Conservation (phyloP, 2,113 vertebrate species). For the Hemiscyllium ocellatum region DNA sequence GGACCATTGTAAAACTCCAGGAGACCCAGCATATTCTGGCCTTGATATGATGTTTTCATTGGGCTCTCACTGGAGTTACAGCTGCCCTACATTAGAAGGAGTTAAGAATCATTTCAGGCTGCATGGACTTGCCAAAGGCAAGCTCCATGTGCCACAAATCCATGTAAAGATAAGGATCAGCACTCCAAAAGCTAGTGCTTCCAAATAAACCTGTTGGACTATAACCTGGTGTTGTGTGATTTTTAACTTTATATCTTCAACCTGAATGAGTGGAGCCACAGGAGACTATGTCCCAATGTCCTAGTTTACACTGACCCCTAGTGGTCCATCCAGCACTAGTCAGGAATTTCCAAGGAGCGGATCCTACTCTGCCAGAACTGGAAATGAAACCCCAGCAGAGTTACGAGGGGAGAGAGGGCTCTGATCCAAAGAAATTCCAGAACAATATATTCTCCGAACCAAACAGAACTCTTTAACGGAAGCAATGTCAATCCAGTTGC, state of each 20-base stretch:
- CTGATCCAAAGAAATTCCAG: not conserved
- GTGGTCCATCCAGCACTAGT: not conserved
- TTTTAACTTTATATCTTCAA: not conserved
- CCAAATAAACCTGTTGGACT: no score
- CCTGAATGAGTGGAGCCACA: not conserved
- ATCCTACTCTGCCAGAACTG: not conserved
- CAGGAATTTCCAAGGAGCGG: not conserved
- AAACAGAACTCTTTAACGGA: not conserved
- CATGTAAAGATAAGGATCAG: not conserved
- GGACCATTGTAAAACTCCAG: not conserved
- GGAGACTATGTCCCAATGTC: no score
- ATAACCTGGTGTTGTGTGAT: no score
- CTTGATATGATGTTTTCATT: not conserved
- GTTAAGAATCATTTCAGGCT: not conserved
- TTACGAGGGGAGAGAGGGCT: not conserved
- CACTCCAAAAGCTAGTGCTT: no score
- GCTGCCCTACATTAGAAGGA: not conserved
- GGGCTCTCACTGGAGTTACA: not conserved
- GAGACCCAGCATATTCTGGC: not conserved
- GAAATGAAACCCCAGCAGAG: not conserved
- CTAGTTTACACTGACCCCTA: not conserved
- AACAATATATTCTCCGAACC: not conserved
- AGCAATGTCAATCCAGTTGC: not conserved
- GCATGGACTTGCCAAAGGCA: not conserved
- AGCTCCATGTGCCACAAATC: not conserved